Base-by-base conservation (phyloP, 92 coral and sea anemone genomes). In the Bergia sp. region DNA sequence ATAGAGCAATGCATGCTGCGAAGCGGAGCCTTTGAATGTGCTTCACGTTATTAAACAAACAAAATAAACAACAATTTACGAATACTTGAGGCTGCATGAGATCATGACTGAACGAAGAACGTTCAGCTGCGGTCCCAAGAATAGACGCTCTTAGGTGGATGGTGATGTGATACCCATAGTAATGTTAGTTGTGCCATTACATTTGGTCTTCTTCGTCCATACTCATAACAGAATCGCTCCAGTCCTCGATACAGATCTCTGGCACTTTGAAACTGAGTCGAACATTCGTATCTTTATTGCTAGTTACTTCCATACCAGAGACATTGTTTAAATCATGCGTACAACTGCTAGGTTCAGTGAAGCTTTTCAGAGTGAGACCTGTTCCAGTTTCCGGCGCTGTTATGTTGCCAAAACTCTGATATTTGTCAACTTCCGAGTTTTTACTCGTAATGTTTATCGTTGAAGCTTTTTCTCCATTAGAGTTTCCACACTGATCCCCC, bases 221-320 rank as follows among this genome's bases (percentile, higher is more conserved):
- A 39, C 82, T 89, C 5, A 80, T 80, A 36, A 77, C 92, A 4
- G 90, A 71, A 49, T 45, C 79, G 86, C 96, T 93, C 96, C 96
- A 93, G 69, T 93, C 96, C 65, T 93, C 96, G n/a, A 93, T 86
- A 71, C 89, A 89, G 77, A 93, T 93, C 82, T 82, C 44, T 1
- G 96, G 96, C 76, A 93, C 5, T 42, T 6, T 38, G 45, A 42
- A 73, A 73, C 10, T 36, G 39, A 37, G 77, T 23, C 77, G 42
- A 37, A 18, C 18, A 53, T 53, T 53, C 13, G 3, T 53, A 53
- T 53, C 58, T 53, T 53, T 53, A 53, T 53, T 53, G 16, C 42
- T 44, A 37, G 77, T 20, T 13, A 38, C 77, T 38, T 38, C 77
- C n/a, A 73, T 73, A 42, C 41, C 39, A 12, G 77, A 73, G n/a